A percentile compares a stretch with the other conserved stretches of the same genome.
phyloP scores from a whole-genome alignment of 2,888 invertebrate species.

The Notodonta dromedarius region DNA sequence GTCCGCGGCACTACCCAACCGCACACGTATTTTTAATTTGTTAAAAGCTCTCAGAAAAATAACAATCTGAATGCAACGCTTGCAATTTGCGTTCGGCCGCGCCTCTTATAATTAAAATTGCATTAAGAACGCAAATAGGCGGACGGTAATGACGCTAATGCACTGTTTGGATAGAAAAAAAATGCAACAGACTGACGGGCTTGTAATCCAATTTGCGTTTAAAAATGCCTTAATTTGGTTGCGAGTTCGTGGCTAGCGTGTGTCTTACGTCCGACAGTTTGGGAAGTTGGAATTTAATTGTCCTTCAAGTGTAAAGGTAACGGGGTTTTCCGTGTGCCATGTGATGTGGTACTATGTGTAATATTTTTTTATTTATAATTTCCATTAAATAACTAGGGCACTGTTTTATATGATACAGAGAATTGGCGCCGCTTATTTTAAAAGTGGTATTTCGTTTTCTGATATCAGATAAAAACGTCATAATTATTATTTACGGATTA shows the following conservation, averaged over 20 bases:
- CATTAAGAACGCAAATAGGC: constrained; percentile 75
- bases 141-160: constrained; percentile 71
- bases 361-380: no score
- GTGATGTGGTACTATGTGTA: no score
- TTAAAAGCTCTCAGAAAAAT: constrained; percentile 79
- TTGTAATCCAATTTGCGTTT: constrained; percentile 58
- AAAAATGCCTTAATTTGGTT: constrained; percentile 57
- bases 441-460: no score
- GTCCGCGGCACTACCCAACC: constrained; percentile 17
- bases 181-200: constrained; percentile 50
- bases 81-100: constrained; percentile 70
- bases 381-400: no score
- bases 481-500: no score
- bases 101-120: constrained; percentile 83
- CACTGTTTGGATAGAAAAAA: constrained; percentile 72
- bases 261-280: constrained; percentile 35
- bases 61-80: constrained; percentile 76
- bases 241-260: constrained; percentile 29
- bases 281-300: constrained; percentile 14
- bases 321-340: no score
- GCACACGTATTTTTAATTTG: constrained; percentile 69
- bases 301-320: constrained; percentile 13
- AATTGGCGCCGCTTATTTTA: no score
- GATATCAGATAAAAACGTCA: no score
- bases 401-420: no score